Evolutionary conservation across 2,888 invertebrate species (phyloP).

Genomic region (Alloscopus bannaensis): DNA sequence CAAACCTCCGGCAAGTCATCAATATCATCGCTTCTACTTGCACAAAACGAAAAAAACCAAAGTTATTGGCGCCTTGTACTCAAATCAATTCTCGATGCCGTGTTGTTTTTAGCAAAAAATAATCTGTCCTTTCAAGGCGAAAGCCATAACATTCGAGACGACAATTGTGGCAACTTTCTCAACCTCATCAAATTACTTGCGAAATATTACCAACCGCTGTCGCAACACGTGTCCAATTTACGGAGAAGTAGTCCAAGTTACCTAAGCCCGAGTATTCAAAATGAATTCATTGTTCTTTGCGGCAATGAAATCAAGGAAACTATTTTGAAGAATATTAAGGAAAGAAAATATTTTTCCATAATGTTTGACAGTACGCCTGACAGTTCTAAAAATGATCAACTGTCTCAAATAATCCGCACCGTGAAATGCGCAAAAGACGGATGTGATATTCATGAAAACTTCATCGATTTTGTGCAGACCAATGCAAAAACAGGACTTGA

Average conservation of each 20-base stretch:
- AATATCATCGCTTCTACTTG: neutral
- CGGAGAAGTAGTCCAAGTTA: constrained; percentile 13
- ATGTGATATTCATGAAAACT: constrained; percentile 39
- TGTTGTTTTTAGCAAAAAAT: constrained; percentile 20
- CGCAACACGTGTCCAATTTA: neutral
- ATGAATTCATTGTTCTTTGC: constrained; percentile 28
- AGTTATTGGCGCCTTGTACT: constrained; percentile 10
- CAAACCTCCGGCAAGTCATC: neutral
- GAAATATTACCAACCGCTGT: constrained; percentile 24
- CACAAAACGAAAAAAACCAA: neutral
- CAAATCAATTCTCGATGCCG: constrained; percentile 1
- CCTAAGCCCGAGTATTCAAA: constrained; percentile 29
- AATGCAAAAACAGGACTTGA: constrained; percentile 25
- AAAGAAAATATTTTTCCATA: constrained; percentile 33
- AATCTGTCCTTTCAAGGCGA: constrained; percentile 39
- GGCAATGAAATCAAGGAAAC: neutral
- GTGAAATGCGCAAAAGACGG: constrained; percentile 4
- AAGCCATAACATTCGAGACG: neutral
- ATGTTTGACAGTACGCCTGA: constrained; percentile 51
- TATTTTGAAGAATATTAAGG: constrained; percentile 8
- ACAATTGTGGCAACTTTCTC: constrained; percentile 38
- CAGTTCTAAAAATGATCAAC: constrained; percentile 30
- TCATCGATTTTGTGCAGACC: constrained; percentile 19
- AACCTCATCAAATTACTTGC: constrained; percentile 19
- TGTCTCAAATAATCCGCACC: constrained; percentile 37